Evolutionary conservation across 2,113 vertebrate genomes (phyloP), one percentile per base, ranked within the genome.

Genomic region (Daboia siamensis): DNA sequence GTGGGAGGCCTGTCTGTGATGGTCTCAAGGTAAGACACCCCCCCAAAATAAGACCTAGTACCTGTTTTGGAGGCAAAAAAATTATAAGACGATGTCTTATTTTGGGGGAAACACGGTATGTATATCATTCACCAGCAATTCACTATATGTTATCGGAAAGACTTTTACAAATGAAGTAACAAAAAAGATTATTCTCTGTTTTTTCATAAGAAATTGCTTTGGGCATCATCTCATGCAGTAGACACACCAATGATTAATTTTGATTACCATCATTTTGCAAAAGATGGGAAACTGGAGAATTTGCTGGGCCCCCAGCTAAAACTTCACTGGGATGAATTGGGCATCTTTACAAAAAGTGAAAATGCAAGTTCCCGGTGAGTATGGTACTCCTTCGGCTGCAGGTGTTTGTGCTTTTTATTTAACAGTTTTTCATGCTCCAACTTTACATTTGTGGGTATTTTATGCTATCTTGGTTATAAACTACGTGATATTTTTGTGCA

Each of bases 231-330:
- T 94, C 98, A 98, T 59, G 98, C 97, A 0, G 86, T 80, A 0
- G 98, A 98, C 96, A 98, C 97, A n/a, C 98, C 98, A 92, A 98
- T 98, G 98, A 98, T 98, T 90, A 98, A 98, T 94, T 98, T 98
- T 94, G 98, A 98, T 96, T 97, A 96, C 80, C 97, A 97, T 87
- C 98, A 98, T 61, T 96, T 98, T 94, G 97, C 97, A 94, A 98
- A 98, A 97, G 97, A 97, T 57, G 97, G 98, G 39, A 98, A 98
- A 94, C 92, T 98, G 95, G 97, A 97, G 95, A 97, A 96, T 89
- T 95, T 98, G 51, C 74, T 98, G 95, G 93, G 96, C 64, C 98
- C 98, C 57, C 98, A 98, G 92, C 55, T 98, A 57, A 94, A 97
- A 91, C 95, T 98, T 10, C 97, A 98, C 93, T 97, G 97, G 97